Base-by-base conservation (phyloP, 37 sponge, comb jelly and placozoan genomes). In the Diacarnus erythraeanus region DNA sequence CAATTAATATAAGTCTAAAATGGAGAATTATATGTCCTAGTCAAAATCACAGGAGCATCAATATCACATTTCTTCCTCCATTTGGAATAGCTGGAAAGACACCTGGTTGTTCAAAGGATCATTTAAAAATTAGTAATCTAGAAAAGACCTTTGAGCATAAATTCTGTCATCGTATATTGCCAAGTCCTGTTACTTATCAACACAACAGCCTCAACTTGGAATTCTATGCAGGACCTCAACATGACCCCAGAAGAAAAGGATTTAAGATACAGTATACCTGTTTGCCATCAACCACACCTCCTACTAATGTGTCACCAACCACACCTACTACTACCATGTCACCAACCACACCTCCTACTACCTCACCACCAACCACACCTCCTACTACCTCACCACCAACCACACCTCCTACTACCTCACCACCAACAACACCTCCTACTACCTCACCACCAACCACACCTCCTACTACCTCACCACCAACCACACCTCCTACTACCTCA, bases 1-100 rank as follows among this genome's bases (percentile, higher is more conserved):
- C 79, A 35, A 38, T 57, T 35, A 74, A 74, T 56, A 31, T 74
- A 23, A 37, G 57, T 23, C 9, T 33, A 10, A 21, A 74, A 57
- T 59, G 60, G 6, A 4, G 23, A 3, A 59, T 59, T 59, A 17
- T 10, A 3, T 59, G n/a, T n/a, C n/a, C n/a, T n/a, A n/a, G n/a
- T 10, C 27, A 59, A 4, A 59, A 10, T 10, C 23, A 59, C 18
- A 10, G 6, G 18, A 4, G 26, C 6, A n/a, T n/a, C n/a, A n/a
- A 59, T 10, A 27, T n/a, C n/a, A n/a, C n/a, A n/a, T n/a, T n/a
- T n/a, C n/a, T n/a, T n/a, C n/a, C n/a, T n/a, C n/a, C n/a, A n/a
- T n/a, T n/a, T n/a, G n/a, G 71, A 2, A 71, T 71, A 2, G 71
- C 42, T 22, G 71, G 71, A 25, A 2, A 40, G 23, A 6, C 15